These are phyloP conservation scores for Trachelus iudaicus DNA, from an alignment of 2,888 invertebrate species.

Conservation along the genomic window DNA sequence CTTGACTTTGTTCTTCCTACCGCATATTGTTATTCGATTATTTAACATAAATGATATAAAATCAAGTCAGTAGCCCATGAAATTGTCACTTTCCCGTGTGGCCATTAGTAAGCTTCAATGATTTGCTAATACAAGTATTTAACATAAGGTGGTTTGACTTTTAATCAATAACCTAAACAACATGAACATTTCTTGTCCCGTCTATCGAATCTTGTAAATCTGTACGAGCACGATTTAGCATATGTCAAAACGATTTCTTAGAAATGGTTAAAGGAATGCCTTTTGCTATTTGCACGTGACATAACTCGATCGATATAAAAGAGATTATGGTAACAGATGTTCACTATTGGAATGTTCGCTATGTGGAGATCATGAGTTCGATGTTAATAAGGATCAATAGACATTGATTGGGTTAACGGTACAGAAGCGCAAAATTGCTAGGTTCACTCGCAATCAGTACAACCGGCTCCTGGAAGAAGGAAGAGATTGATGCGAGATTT, in stretches of 20 bases:
- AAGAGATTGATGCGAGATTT: neutral
- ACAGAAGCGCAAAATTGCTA: conserved; percentile 52
- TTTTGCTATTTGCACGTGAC: conserved; percentile 24
- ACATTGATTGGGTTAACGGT: conserved; percentile 55
- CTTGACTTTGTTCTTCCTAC: neutral
- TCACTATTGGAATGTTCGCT: conserved; percentile 48
- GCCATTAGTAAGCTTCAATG: neutral
- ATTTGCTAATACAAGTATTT: neutral
- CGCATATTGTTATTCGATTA: neutral
- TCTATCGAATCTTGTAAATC: no score
- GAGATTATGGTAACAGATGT: conserved; percentile 55
- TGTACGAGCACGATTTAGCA: no score
- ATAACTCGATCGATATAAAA: conserved; percentile 45
- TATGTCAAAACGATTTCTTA: no score
- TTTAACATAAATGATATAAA: neutral
- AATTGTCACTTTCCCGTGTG: neutral
- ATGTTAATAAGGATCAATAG: conserved; percentile 56
- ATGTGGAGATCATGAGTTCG: conserved; percentile 51
- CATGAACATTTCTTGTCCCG: no score
- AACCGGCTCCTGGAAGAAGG: conserved; percentile 3
- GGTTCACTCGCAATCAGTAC: conserved; percentile 2
- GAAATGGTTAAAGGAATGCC: neutral
- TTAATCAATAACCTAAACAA: no score
- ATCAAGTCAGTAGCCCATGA: neutral
- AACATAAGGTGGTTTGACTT: no score